Evolutionary conservation across 2,797 vertebrate species (phyloP), one percentile per base, ranked within the genome.

Genomic region (Xiphorhynchus erythropygius): DNA sequence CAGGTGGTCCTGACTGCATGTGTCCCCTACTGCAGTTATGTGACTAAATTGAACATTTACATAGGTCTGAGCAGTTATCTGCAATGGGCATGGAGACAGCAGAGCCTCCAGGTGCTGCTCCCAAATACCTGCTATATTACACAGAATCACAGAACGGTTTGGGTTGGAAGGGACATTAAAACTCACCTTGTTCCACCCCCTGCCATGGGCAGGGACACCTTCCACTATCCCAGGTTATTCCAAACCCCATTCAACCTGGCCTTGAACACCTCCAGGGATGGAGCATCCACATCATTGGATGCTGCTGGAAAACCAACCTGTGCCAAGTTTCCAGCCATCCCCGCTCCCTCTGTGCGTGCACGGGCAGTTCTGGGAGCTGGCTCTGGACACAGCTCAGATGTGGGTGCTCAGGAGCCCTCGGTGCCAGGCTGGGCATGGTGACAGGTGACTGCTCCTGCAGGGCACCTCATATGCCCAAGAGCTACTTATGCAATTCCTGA

Each of bases 211-310:
- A 67, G 24, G 39, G 30, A 32, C 53, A 53, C 33, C 46, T 74
- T 9, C 33, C 77, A 32, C 30, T 10, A 1, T 7, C 24, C 33
- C 62, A 60, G 33, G 39, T 0, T 15, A 18, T 46, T 87, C n/a
- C 35, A 39, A 46, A 5, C 39, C 11, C 60, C 0, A 0, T 10
- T 46, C 60, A 46, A 0, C 17, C 24, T 27, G 24, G 25, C 39
- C 53, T 16, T 0, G 60, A 1, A 0, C 33, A 47, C 18, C 46
- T 0, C 10, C 68, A 53, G 77, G 39, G 39, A 8, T 32, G 18
- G 33, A 14, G 47, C 69, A 60, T 25, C 4, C 46, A 5, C 77
- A 53, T 7, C 76, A 60, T 1, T 14, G 49, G 76, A 28, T 19
- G 5, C 23, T 41, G 80, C 64, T 60, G 24, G 41, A 55, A 79